A percentile compares a stretch with the other conserved stretches of the same genome.
phyloP scores from a whole-genome alignment of 1,140 invertebrate genomes.

The Heliothis virescens region DNA sequence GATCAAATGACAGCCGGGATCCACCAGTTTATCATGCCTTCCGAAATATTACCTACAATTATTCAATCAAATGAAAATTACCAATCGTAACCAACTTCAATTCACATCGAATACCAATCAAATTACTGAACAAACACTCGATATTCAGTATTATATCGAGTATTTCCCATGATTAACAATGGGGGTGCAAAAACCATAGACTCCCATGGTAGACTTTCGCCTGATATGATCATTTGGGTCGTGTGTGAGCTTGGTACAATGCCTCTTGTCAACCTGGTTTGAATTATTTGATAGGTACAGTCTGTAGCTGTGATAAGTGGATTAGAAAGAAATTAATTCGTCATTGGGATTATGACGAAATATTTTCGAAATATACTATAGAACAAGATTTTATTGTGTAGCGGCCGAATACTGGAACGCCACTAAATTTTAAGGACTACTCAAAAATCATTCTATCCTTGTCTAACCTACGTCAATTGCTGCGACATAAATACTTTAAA shows the following conservation, averaged over 20 bases:
- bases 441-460: too few species aligned
- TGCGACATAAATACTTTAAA: too few species aligned
- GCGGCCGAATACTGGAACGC: too few species aligned
- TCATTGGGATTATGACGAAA: too few species aligned
- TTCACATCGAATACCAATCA: neutral
- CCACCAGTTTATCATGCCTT: too few species aligned
- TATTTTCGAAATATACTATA: too few species aligned
- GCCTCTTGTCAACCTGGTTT: conserved; percentile 27
- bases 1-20: too few species aligned
- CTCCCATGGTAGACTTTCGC: conserved; percentile 48
- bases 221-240: conserved; percentile 43
- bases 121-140: neutral
- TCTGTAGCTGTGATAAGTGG: neutral
- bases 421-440: too few species aligned
- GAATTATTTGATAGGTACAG: conserved; percentile 31
- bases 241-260: conserved; percentile 28
- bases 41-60: too few species aligned
- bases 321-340: too few species aligned
- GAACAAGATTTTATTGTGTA: too few species aligned
- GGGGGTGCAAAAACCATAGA: conserved; percentile 9
- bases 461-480: too few species aligned
- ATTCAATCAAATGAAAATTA: neutral
- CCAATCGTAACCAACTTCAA: neutral
- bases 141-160: conserved; percentile 8
- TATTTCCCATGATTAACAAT: conserved; percentile 35